These are phyloP conservation scores for Saccostrea glomerata DNA, from an alignment of 1,140 invertebrate genomes.

Conservation along the genomic window DNA sequence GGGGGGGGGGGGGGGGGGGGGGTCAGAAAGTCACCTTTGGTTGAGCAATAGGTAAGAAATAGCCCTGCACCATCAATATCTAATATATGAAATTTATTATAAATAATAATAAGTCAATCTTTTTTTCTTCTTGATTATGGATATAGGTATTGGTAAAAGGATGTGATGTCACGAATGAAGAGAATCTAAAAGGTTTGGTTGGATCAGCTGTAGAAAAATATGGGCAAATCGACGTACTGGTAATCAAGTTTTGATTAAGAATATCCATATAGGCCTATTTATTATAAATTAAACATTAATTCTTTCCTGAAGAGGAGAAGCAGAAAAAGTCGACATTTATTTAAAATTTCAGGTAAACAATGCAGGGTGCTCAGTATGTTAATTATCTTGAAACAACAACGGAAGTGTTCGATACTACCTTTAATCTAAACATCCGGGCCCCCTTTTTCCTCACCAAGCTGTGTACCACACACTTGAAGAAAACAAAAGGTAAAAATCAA, in stretches of 20 bases:
- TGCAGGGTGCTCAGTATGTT: constrained; percentile 54
- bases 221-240: constrained; percentile 52
- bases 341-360: constrained; percentile 56
- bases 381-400: constrained; percentile 50
- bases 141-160: constrained; percentile 40
- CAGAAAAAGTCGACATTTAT: neutral
- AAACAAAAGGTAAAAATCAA: constrained; percentile 59
- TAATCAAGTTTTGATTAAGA: neutral
- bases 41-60: too few species aligned
- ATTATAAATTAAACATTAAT: too few species aligned
- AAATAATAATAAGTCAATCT: too few species aligned
- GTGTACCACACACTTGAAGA: constrained; percentile 58
- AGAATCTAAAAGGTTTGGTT: constrained; percentile 43
- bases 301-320: too few species aligned
- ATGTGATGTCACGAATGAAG: constrained; percentile 44
- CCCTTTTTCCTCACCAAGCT: constrained; percentile 59
- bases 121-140: too few species aligned
- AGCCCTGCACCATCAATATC: too few species aligned
- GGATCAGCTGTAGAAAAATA: constrained; percentile 39
- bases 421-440: constrained; percentile 56
- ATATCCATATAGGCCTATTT: too few species aligned
- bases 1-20: too few species aligned
- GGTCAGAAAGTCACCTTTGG: too few species aligned
- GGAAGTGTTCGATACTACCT: constrained; percentile 57
- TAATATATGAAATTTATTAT: too few species aligned